Percentiles rank a stretch among this genome's conserved stretches.
phyloP scores from a whole-genome alignment of 53 echinoderm and acorn worm species.

The Holothuria scabra region DNA sequence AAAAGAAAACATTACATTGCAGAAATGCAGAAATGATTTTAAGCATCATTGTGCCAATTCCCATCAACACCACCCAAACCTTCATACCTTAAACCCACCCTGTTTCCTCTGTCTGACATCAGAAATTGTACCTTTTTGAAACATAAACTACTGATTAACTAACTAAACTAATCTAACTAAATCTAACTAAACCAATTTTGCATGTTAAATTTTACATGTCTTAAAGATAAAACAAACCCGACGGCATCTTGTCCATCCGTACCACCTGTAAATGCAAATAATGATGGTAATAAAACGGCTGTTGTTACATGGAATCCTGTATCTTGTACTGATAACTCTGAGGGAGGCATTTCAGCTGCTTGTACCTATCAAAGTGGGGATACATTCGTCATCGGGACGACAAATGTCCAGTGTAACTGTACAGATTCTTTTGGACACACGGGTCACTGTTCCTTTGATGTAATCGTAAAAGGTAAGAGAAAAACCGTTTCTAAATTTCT shows the following conservation, averaged over 20 bases:
- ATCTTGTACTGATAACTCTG: background rate
- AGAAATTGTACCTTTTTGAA: too few species aligned
- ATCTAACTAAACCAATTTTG: too few species aligned
- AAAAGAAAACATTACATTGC: too few species aligned
- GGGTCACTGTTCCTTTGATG: background rate
- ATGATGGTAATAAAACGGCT: background rate
- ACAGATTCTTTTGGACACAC: background rate
- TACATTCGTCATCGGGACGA: background rate
- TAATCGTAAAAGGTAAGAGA: conserved; percentile 4
- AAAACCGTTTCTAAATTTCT: too few species aligned
- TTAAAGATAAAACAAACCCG: background rate
- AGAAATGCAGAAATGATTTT: too few species aligned
- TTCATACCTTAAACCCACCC: too few species aligned
- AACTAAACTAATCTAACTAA: too few species aligned
- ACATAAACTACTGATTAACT: too few species aligned
- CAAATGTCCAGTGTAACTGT: background rate
- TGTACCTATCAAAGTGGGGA: background rate
- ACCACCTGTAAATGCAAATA: background rate
- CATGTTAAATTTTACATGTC: too few species aligned
- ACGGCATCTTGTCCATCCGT: background rate
- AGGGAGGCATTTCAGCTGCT: background rate
- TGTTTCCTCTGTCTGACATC: too few species aligned
- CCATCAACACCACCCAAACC: too few species aligned
- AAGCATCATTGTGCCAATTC: too few species aligned
- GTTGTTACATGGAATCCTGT: background rate